phyloP scores from a whole-genome alignment of 2,113 vertebrate species.

The Heterotis niloticus region DNA sequence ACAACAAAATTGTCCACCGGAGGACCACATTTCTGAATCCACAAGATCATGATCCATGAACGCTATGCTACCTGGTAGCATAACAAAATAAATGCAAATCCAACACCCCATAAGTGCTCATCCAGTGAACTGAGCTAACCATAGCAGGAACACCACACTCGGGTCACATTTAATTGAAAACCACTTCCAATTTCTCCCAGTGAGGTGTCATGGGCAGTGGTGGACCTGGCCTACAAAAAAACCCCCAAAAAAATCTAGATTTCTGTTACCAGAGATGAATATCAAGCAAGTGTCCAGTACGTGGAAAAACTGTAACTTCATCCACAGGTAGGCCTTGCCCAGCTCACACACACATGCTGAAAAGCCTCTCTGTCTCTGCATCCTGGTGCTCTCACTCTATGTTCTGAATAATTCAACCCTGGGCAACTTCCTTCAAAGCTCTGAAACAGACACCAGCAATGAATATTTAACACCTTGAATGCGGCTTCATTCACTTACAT shows the following conservation, averaged over 20 bases:
- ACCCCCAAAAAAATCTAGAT: neutral
- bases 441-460: constrained; percentile 54
- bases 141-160: neutral
- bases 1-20: too few relatives aligned
- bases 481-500: constrained; percentile 29
- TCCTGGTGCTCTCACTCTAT: constrained; percentile 24
- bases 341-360: neutral
- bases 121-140: neutral
- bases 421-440: constrained; percentile 38
- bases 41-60: neutral
- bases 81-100: neutral
- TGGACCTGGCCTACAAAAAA: neutral
- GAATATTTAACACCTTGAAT: constrained; percentile 59
- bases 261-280: neutral
- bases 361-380: neutral
- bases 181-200: neutral
- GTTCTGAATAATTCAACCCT: constrained; percentile 43
- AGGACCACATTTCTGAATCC: neutral
- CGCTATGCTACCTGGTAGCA: neutral
- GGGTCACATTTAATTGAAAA: neutral
- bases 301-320: neutral
- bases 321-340: too few relatives aligned
- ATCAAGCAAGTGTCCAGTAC: neutral
- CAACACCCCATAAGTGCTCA: neutral
- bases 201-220: neutral